A percentile compares a stretch with the other conserved stretches of the same genome.
Evolutionary conservation across 2,797 vertebrate species (phyloP).

Genomic region (Artibeus lituratus): DNA sequence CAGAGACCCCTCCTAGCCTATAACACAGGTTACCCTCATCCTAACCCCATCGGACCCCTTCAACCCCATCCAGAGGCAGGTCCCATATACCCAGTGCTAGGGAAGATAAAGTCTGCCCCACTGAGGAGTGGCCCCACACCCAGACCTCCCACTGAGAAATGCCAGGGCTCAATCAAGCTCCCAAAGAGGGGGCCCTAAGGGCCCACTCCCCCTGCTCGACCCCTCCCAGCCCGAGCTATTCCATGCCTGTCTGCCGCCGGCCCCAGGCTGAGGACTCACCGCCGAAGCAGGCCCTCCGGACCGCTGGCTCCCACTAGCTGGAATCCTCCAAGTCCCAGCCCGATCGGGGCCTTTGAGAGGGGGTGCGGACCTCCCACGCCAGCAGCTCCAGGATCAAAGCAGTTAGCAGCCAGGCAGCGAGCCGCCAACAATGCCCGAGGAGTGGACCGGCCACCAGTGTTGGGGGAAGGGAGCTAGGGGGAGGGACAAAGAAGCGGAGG

Average conservation of each 20-base stretch:
- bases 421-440: conserved; percentile 62
- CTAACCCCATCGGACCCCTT: background rate
- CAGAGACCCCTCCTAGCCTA: background rate
- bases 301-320: background rate
- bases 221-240: conserved; percentile 20
- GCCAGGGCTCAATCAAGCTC: background rate
- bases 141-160: background rate
- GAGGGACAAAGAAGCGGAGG: conserved; percentile 74
- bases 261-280: conserved; percentile 46
- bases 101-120: background rate
- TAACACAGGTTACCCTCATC: background rate
- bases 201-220: background rate
- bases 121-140: background rate
- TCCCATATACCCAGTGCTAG: background rate
- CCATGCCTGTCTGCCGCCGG: background rate
- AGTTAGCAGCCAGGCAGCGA: background rate
- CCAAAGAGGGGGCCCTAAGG: background rate
- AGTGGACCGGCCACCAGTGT: conserved; percentile 61
- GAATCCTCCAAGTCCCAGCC: conserved; percentile 38
- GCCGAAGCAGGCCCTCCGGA: conserved; percentile 24
- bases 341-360: conserved; percentile 48
- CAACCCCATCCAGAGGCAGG: background rate
- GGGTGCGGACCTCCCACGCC: conserved; percentile 59
- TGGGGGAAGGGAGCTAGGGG: conserved; percentile 71
- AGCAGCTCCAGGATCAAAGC: conserved; percentile 13